Evolutionary conservation across 2,113 vertebrate species (phyloP), one percentile per base, ranked within the genome.

Genomic region (Cyphomyrus plagiostoma): DNA sequence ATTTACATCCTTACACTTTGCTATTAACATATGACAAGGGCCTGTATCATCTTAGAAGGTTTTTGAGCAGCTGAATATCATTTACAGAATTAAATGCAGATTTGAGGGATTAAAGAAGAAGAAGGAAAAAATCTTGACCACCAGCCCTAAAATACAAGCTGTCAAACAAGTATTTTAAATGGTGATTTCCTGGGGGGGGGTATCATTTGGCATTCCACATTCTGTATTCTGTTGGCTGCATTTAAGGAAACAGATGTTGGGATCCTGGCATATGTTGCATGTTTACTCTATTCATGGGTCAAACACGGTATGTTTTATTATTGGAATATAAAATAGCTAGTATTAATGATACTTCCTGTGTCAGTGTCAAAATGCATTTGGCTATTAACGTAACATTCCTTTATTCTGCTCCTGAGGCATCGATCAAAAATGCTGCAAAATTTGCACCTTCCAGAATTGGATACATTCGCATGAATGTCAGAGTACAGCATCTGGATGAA

Each of bases 201-300:
- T 23, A 45, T 87, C n/a, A 53, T 74, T 50, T 91, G 15, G 56
- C 21, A 89, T 90, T 26, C 49, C 77, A 62, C 70, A 35, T 74
- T 86, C 46, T 86, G 89, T 91, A 42, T 83, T 86, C 46, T 86
- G 89, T 91, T 91, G 92, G 90, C 89, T 92, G 66, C 80, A 83
- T 88, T 90, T 91, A 89, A 84, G 88, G 90, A 90, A 91, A 90
- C 92, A 91, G 90, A 88, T 91, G 91, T 89, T 90, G 74, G 90
- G 77, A 89, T 89, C 87, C 88, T 90, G 89, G 77, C 80, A 90
- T 62, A 30, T 21, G 84, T 86, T 26, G 42, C 85, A 89, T 66
- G 50, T 49, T 82, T 49, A 70, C 58, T 83, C 49, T 86, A 77
- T 90, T 89, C 82, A 90, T 77, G 83, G 88, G 66, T 42, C 48